Conservation (phyloP, 1,140 invertebrate species). For the Polypedilum pembai region DNA sequence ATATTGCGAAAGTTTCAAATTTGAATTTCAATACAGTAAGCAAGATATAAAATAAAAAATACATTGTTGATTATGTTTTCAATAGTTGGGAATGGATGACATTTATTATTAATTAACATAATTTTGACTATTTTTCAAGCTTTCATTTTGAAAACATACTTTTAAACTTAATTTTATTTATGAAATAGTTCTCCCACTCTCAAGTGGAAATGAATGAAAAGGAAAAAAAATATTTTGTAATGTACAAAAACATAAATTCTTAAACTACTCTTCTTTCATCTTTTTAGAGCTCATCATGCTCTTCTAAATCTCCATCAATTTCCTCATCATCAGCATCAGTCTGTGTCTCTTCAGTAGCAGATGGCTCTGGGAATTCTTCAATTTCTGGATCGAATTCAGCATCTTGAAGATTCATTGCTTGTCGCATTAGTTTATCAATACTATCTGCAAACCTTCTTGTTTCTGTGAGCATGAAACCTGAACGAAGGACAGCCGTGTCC, state of each 20-base stretch:
- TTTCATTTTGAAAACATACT: background rate
- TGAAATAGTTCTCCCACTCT: background rate
- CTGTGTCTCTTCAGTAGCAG: conserved; percentile 40
- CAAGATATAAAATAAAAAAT: too few species aligned
- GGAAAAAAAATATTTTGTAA: background rate
- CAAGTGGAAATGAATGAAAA: background rate
- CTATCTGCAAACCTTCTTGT: conserved; percentile 77
- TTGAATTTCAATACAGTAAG: too few species aligned
- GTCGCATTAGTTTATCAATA: conserved; percentile 79
- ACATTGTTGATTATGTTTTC: too few species aligned
- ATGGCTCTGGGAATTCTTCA: conserved; percentile 43
- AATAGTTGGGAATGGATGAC: too few species aligned
- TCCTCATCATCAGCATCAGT: conserved; percentile 44
- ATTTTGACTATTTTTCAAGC: background rate
- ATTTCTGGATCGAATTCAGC: conserved; percentile 48
- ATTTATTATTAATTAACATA: too few species aligned
- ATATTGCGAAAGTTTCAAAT: too few species aligned
- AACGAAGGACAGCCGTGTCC: conserved; percentile 82
- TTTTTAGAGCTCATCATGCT: conserved; percentile 44
- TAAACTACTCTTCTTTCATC: background rate
- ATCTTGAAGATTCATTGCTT: conserved; percentile 60
- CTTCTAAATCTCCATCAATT: conserved; percentile 33
- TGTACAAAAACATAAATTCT: background rate
- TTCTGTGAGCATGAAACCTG: conserved; percentile 82
- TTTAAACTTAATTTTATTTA: background rate